Evolutionary conservation across 2,113 vertebrate species (phyloP).

Genomic region (Tricholaema leucomelas): DNA sequence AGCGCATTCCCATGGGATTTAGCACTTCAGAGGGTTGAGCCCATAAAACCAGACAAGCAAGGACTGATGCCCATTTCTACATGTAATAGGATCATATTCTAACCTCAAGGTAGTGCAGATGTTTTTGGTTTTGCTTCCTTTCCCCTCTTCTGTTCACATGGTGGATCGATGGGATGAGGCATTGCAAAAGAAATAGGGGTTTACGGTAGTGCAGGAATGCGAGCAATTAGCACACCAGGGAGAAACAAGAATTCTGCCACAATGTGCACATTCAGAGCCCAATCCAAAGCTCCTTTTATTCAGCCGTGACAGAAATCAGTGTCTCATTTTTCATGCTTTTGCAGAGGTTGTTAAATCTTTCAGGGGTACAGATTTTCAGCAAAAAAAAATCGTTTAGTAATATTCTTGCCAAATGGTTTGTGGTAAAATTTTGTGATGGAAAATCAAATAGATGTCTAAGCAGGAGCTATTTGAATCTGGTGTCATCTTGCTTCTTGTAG

Average conservation of each 20-base stretch:
- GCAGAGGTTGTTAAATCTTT: conserved; percentile 27
- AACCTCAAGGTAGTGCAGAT: conserved; percentile 58
- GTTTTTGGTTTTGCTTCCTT: conserved; percentile 42
- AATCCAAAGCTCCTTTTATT: conserved; percentile 21
- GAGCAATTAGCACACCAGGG: conserved; percentile 38
- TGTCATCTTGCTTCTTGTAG: neutral
- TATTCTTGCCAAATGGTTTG: conserved; percentile 26
- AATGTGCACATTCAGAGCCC: conserved; percentile 21
- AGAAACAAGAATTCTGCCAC: conserved; percentile 22
- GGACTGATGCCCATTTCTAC: conserved; percentile 51
- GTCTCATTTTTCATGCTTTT: conserved; percentile 26
- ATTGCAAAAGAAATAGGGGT: conserved; percentile 10
- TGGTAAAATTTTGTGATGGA: conserved; percentile 22
- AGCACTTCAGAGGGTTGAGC: conserved; percentile 52
- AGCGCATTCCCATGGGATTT: conserved; percentile 53
- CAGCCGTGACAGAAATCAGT: neutral
- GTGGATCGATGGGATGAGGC: neutral
- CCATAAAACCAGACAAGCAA: conserved; percentile 60
- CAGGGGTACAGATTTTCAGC: conserved; percentile 19
- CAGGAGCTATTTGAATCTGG: neutral
- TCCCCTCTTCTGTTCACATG: neutral
- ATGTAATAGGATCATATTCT: conserved; percentile 21
- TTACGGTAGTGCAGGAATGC: conserved; percentile 12
- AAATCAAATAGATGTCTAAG: neutral
- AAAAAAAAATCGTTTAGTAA: conserved; percentile 5